Evolutionary conservation across 2,797 vertebrate species (phyloP).

Genomic region (Crenuchus spilurus): DNA sequence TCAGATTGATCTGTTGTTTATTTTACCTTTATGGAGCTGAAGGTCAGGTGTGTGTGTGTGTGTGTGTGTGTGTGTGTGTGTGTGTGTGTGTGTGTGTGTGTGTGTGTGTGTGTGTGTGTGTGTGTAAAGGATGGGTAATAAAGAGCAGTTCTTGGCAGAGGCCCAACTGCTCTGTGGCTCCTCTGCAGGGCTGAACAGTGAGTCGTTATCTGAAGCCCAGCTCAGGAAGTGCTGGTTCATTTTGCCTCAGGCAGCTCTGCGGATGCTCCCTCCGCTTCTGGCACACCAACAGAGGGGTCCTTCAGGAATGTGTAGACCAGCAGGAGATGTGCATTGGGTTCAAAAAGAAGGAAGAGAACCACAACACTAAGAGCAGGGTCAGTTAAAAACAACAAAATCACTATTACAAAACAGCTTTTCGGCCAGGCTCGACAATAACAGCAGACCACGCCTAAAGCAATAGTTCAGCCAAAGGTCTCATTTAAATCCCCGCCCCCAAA

Average conservation of each 20-base stretch:
- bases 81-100: not conserved
- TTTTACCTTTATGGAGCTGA: constrained; percentile 15
- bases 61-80: not conserved
- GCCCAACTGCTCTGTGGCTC: constrained; percentile 42
- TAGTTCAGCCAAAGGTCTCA: too few relatives aligned
- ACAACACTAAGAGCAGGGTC: not conserved
- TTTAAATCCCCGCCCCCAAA: too few relatives aligned
- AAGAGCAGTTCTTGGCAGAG: constrained; percentile 36
- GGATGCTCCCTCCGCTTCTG: constrained; percentile 32
- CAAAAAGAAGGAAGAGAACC: constrained; percentile 23
- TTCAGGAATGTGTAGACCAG: constrained; percentile 47
- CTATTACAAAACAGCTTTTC: too few relatives aligned
- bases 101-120: constrained; percentile 1
- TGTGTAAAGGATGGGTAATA: not conserved
- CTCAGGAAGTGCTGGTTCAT: constrained; percentile 43
- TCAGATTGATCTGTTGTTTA: not conserved
- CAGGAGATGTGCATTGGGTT: constrained; percentile 52
- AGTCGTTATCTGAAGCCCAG: constrained; percentile 45
- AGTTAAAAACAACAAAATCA: not conserved
- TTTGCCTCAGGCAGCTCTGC: constrained; percentile 44
- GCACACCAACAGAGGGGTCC: constrained; percentile 50
- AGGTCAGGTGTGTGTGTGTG: not conserved
- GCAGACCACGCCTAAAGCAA: too few relatives aligned
- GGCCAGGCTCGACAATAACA: too few relatives aligned
- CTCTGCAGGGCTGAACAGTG: constrained; percentile 38